Percentiles rank a stretch among this genome's conserved stretches.
Evolutionary conservation across 2,113 vertebrate genomes (phyloP).

Genomic region (Delphinus delphis): DNA sequence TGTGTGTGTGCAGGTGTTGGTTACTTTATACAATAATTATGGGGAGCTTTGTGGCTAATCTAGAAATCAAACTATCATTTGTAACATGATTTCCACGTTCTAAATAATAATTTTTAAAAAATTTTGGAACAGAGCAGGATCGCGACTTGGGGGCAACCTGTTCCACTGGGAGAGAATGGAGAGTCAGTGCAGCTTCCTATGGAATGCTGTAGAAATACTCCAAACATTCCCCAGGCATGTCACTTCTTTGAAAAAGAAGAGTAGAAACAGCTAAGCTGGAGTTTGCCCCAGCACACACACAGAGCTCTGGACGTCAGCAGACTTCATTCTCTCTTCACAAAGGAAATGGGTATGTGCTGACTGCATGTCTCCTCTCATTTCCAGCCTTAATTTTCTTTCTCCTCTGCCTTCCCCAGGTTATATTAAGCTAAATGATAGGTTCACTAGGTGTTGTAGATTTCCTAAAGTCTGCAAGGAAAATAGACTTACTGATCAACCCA

Average conservation of each 20-base stretch:
- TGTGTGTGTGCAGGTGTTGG: not conserved
- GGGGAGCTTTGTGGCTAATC: not conserved
- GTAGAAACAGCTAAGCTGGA: not conserved
- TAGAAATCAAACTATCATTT: not conserved
- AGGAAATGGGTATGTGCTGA: not conserved
- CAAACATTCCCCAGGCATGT: not conserved
- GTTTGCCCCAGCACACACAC: not conserved
- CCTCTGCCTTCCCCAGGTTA: not conserved
- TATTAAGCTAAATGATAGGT: conserved; percentile 20
- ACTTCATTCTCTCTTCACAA: not conserved
- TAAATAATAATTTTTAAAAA: not conserved
- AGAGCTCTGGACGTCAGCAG: not conserved
- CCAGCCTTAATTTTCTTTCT: not conserved
- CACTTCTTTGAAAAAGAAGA: not conserved
- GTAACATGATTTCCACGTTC: not conserved
- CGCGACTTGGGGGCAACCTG: not conserved
- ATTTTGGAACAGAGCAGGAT: not conserved
- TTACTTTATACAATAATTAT: not conserved
- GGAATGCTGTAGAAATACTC: not conserved
- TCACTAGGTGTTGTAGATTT: conserved; percentile 27
- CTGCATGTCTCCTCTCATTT: not conserved
- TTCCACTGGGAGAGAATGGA: not conserved
- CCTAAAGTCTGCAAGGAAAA: conserved; percentile 36
- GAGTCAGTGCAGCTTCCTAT: not conserved
- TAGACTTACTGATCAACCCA: conserved; percentile 9